Evolutionary conservation across 2,113 vertebrate species (phyloP), one percentile per base, ranked within the genome.

Genomic region (Ellobius talpinus): DNA sequence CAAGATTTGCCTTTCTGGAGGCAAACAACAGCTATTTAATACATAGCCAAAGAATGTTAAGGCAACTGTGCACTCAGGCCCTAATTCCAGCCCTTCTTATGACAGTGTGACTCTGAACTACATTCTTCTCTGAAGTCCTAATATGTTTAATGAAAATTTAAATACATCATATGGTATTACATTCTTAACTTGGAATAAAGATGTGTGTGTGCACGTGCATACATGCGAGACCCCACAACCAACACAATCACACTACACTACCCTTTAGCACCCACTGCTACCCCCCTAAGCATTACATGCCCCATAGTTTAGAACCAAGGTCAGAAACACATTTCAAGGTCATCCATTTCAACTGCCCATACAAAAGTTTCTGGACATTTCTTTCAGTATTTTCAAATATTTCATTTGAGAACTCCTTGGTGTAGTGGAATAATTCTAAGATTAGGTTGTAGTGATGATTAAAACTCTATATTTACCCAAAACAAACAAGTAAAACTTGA

Each of bases 291-390:
- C 23, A 73, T 21, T 14, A 3, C 21, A 24, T 47, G 3, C 36
- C 63, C 31, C 16, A 73, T 26, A 70, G 16, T 14, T 70, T 16
- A 81, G 9, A 97, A 24, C 26, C 65, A 45, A 86, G 79, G 74
- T 33, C 11, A 31, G 12, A 47, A n/a, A 63, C 23, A 50, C 42
- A 65, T 63, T 90, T n/a, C 42, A 65, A 93, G 70, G 63, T 90
- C 79, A 88, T 70, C 13, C 29, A 88, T 33, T 65, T 94, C 36
- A 81, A 73, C 7, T 72, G 52, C 26, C 2, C 13, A 82, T 58
- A 90, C 1, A 70, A 85, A 96, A 87, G 72, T 70, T 93, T 93
- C 73, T 50, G n/a, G 52, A 93, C 13, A 87, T 50, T 91, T 68
- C 68, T 31, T 33, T 76, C 66, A 81, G 39, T 89, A 70, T 19